Evolutionary conservation across 1,140 invertebrate species (phyloP), one percentile per base, ranked within the genome.

Genomic region (Spodoptera frugiperda): DNA sequence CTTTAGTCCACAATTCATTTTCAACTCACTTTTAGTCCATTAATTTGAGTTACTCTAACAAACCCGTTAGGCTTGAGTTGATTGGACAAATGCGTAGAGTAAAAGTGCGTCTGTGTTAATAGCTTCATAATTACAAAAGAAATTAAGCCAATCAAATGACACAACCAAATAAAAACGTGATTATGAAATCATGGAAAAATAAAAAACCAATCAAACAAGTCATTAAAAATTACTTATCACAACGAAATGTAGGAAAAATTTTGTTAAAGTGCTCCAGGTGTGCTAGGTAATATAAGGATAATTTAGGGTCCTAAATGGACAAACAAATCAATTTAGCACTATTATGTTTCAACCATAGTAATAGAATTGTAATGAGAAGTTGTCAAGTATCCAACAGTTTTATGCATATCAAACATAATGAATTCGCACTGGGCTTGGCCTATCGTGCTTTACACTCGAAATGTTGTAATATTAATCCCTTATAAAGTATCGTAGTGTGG

Each of bases 401-500:
- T 65, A 65, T 59, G 14, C 10, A 55, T 17, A 30, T 15, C 12
- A 19, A 71, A 3, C 44, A 73, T n/a, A 21, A 72, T 30, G 39
- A 55, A 72, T 46, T 17, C 30, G 55, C 55, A n/a, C 44, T 73
- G 54, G 54, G 55, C 54, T 11, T 46, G 71, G 55, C 71, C 55
- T 70, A 30, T 49, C 44, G 19, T 61, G 39, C 15, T 44, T 61
- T 8, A 59, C 55, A 61, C 19, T 46, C 70, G 77, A 82, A 84
- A 84, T 85, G 80, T 84, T 78, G 84, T 83, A 86, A 89, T 61
- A 84, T 86, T 84, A 86, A 87, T 82, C 83, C 83, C 86, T 78
- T 87, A 77, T 84, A 85, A 46, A 87, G 85, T 77, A 71, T 78
- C 15, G 25, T 67, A 78, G 83, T 83, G 85, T 88, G 80, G 82